Percentiles rank a stretch among this genome's conserved stretches.
Evolutionary conservation across 2,797 vertebrate species (phyloP).

Genomic region (Leptodactylus fallax): DNA sequence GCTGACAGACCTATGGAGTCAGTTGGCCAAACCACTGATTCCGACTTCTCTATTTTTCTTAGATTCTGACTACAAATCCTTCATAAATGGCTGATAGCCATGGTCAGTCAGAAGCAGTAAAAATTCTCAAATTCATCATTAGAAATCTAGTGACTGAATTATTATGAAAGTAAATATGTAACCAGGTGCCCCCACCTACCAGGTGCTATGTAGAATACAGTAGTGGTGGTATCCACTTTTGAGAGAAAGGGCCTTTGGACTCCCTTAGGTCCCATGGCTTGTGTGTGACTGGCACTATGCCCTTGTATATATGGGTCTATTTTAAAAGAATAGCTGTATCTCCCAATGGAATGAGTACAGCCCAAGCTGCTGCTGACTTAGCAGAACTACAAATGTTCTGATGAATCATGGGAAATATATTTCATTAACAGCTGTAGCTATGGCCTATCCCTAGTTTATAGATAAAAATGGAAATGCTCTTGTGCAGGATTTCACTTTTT

Average conservation of each 20-base stretch:
- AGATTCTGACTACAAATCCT: too few relatives aligned
- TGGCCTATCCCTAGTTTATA: not conserved
- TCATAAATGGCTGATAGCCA: too few relatives aligned
- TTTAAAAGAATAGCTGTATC: not conserved
- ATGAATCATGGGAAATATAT: conserved; percentile 31
- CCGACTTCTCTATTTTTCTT: too few relatives aligned
- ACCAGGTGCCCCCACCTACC: too few relatives aligned
- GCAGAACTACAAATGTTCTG: not conserved
- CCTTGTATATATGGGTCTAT: not conserved
- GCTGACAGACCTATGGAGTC: too few relatives aligned
- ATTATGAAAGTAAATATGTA: too few relatives aligned
- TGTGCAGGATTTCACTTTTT: not conserved
- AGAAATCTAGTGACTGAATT: too few relatives aligned
- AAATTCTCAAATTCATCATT: too few relatives aligned
- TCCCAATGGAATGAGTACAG: not conserved
- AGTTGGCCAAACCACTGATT: too few relatives aligned
- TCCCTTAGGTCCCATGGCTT: too few relatives aligned
- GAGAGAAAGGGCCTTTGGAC: not conserved
- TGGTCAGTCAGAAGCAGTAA: too few relatives aligned
- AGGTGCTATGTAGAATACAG: not conserved
- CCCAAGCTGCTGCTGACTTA: not conserved
- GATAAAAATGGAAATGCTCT: conserved; percentile 16
- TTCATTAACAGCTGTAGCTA: conserved; percentile 21
- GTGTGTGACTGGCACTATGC: not conserved
- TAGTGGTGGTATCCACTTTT: not conserved